Percentiles rank a stretch among this genome's conserved stretches.
Conservation (phyloP, 1,140 invertebrate genomes). For the Psix sp. region DNA sequence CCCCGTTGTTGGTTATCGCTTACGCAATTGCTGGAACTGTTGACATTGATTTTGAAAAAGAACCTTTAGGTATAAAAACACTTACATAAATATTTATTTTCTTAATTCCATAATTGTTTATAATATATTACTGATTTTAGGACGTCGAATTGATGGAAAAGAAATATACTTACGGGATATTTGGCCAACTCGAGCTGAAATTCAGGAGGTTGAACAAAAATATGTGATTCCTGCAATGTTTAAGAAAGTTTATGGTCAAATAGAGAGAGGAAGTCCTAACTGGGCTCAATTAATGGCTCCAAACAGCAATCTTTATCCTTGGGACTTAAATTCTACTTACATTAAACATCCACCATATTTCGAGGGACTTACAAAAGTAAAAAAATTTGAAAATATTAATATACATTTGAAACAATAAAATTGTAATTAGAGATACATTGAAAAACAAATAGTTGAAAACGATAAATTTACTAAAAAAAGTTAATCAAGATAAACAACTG, state of each 20-base stretch:
- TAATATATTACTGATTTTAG: constrained; percentile 69
- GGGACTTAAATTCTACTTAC: constrained; percentile 94
- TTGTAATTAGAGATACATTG: too few species aligned
- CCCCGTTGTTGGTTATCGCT: constrained; percentile 95
- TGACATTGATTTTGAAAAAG: constrained; percentile 94
- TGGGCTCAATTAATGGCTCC: constrained; percentile 93
- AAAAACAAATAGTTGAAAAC: too few species aligned
- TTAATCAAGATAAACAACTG: too few species aligned
- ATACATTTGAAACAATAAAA: too few species aligned
- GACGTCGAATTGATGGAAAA: constrained; percentile 82
- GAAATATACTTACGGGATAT: constrained; percentile 93
- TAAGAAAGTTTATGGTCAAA: constrained; percentile 91
- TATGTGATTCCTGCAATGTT: constrained; percentile 99
- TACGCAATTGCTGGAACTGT: constrained; percentile 97
- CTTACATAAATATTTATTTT: constrained; percentile 6
- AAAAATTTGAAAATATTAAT: constrained; percentile 6
- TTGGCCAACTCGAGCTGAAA: constrained; percentile 95
- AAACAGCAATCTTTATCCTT: constrained; percentile 91
- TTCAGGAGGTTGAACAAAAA: constrained; percentile 92
- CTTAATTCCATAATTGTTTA: constrained; percentile 1
- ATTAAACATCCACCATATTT: constrained; percentile 99
- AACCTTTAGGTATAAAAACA: constrained; percentile 84
- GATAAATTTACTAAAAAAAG: too few species aligned
- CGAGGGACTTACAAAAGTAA: constrained; percentile 86
- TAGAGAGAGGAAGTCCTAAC: constrained; percentile 88